Base-by-base conservation (phyloP, 2,888 invertebrate species). In the Trissolcus japonicus region DNA sequence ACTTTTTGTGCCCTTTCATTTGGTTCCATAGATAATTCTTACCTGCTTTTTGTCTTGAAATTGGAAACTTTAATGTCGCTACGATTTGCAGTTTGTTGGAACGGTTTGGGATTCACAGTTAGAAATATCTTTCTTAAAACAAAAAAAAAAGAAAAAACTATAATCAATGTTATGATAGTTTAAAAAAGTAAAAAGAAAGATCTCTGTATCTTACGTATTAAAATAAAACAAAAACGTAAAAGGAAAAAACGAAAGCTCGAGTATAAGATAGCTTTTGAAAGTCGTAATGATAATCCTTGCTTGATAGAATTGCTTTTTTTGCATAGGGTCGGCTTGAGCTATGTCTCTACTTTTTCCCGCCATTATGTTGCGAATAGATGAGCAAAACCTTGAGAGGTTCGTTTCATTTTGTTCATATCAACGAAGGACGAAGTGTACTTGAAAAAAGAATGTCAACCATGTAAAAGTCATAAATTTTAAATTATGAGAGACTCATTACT, bases 301-400 rank as follows among this genome's bases (percentile, higher is more conserved):
- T 79, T 80, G 84, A 86, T 86, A 83, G 85, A 84, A 84, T 82
- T 86, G 86, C 85, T 35, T 48, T 17, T 17, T 86, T 73, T 79
- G 80, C 68, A 79, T 76, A 69, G 78, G 76, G 80, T 69, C 82
- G 83, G 84, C 85, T 86, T 86, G 81, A 83, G 80, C 82, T 76
- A 74, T 72, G 79, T 75, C 65, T 43, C 74, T 80, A 78, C 76
- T 55, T 79, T 80, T 81, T 84, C 84, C 84, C 84, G 35, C 35
- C 35, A 9, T 35, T 35, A 7, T 35, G 11, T 35, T 35, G 9
- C 11, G 35, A 35, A 35, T 35, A 35, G 35, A 35, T 9, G 35
- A 7, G 11, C 35, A 9, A 35, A 35, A 35, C 35, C 35, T 35
- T 35, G 35, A 35, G 35, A 35, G 35, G 35, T 35, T 35, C 35